Base-by-base conservation (phyloP, 1,140 invertebrate genomes). In the Euura lappo region DNA sequence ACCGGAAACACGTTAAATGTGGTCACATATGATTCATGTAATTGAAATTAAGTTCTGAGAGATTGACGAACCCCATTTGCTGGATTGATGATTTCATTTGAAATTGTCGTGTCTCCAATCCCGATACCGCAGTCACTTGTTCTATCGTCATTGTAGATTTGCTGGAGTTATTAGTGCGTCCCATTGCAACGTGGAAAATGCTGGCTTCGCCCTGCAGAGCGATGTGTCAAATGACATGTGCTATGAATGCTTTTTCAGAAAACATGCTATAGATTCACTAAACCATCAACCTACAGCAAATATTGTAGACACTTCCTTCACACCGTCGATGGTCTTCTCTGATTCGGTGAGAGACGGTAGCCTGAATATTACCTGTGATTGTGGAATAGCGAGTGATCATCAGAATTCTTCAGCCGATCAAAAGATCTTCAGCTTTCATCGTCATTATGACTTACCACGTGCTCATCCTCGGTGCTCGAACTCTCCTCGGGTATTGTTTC, bases 401-500 rank as follows among this genome's bases (percentile, higher is more conserved):
- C 60, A 13, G 8, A 64, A 64, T 64, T 13, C 13, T 64, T 13
- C 8, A 10, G 5, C 45, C 43, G 13, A 45, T 68, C 44, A 71
- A 70, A 71, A 45, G 11, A 69, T 46, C 64, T 45, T 42, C 10
- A 68, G 51, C 13, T 60, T 60, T 60, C 13, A 60, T 60, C 3
- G 13, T 11, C 10, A 60, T 42, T 74, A 69, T 67, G 6, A 84
- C 82, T 89, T 79, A 94, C 95, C 79, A 97, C 94, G 83, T 96
- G 95, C 85, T 97, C 95, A 82, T 97, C 96, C 86, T 96, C 95
- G 66, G 94, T 94, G 78, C 95, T 96, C 3, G 95, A 96, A 81
- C 94, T 96, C 84, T 97, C 96, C 87, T 97, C 95, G 0, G 95
- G 95, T 77, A 97, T 97, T 1, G 95, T 97, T 90, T 97, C 95